A percentile compares a stretch with the other conserved stretches of the same genome.
These are phyloP conservation scores for Eupristina koningsbergeri DNA, from an alignment of 1,140 invertebrate species.

Conservation along the genomic window DNA sequence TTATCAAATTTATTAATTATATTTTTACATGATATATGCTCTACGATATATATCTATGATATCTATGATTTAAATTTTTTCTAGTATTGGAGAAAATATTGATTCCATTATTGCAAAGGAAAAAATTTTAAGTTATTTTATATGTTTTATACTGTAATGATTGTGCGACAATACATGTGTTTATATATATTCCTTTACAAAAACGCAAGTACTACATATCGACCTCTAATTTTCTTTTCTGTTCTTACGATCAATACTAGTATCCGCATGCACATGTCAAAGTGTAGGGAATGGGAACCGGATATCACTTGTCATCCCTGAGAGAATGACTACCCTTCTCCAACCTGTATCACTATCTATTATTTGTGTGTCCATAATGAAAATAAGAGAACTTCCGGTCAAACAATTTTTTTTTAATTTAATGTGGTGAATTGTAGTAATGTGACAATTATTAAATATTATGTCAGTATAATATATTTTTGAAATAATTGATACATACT, in stretches of 20 bases:
- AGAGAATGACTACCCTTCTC: not conserved
- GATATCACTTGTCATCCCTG: conserved; percentile 7
- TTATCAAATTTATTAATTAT: too few species aligned
- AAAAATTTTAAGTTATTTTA: too few species aligned
- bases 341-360: not conserved
- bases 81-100: too few species aligned
- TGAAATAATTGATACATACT: not conserved
- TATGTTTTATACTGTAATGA: not conserved
- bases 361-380: not conserved
- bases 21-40: too few species aligned
- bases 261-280: too few species aligned
- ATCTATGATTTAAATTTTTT: too few species aligned
- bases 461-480: not conserved
- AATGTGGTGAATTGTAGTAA: not conserved
- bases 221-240: not conserved
- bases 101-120: too few species aligned
- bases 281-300: not conserved
- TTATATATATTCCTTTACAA: too few species aligned
- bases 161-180: not conserved
- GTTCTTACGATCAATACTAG: conserved; percentile 16
- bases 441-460: not conserved
- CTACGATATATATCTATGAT: too few species aligned
- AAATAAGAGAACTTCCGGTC: not conserved
- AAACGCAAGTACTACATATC: not conserved
- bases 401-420: not conserved